Evolutionary conservation across 2,113 vertebrate genomes (phyloP), one percentile per base, ranked within the genome.

Genomic region (Trematomus loennbergii): DNA sequence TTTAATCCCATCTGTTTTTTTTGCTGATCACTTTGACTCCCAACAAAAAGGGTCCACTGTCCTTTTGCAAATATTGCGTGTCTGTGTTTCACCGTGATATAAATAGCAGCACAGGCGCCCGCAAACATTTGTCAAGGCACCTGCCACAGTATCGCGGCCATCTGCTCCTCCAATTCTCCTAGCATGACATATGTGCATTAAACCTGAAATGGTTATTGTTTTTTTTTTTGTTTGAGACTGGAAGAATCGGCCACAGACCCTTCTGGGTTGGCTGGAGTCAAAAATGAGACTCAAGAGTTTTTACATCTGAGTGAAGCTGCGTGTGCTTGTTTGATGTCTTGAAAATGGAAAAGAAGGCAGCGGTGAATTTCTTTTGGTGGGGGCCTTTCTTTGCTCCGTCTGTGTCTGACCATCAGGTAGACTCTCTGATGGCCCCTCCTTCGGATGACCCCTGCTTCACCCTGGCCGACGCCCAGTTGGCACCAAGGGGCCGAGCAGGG

Each of bases 81-180:
- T 88, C 90, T 89, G 89, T 92, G 90, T 93, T 95, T 93, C 82
- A 81, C 86, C 66, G 57, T 9, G 93, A 92, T 94, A 95, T 93
- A 96, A 96, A 96, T 95, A 95, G 94, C 91, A 93, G 85, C 90
- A 88, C 60, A 73, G 88, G 89, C 75, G 78, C 93, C 88, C 9
- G 83, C 91, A 96, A 95, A 96, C 94, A 95, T 95, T 95, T 95
- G 94, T 88, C 46, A 89, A 93, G 92, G 94, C 94, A 94, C 94
- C 94, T 95, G 94, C 91, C 91, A 88, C 87, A 84, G 78, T 87
- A 88, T 88, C 67, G 75, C 72, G 91, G 89, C 94, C 94, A 96
- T 96, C 95, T 96, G 95, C 84, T 92, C 91, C 84, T 91, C 91
- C 85, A 84, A 87, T 91, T 93, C 91, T 93, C 88, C 88, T 91